Evolutionary conservation across 2,888 invertebrate species (phyloP).

Genomic region (Drosophila pullipes): DNA sequence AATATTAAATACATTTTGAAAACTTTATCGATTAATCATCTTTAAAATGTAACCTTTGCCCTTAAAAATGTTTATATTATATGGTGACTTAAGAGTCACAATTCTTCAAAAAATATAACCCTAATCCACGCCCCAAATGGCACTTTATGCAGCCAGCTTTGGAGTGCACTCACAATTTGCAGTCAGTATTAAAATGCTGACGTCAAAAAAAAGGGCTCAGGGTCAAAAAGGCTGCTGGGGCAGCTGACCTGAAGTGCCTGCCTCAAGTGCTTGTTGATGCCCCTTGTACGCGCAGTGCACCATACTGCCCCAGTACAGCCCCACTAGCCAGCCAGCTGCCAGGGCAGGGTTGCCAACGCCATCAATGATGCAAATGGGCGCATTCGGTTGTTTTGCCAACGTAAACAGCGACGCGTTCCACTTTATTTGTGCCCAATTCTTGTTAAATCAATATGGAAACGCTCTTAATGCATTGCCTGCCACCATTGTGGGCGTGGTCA

Average conservation of each 20-base stretch:
- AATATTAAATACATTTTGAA: neutral
- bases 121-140: neutral
- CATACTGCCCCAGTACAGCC: neutral
- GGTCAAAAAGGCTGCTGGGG: slow-evolving; percentile 32
- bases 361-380: slow-evolving; percentile 54
- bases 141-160: neutral
- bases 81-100: neutral
- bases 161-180: slow-evolving; percentile 33
- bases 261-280: slow-evolving; percentile 16
- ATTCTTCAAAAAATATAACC: neutral
- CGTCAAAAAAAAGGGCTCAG: slow-evolving; percentile 35
- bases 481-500: slow-evolving; percentile 15
- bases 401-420: slow-evolving; percentile 64
- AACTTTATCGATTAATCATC: neutral
- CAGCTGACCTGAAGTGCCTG: slow-evolving; percentile 19
- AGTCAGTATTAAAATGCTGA: slow-evolving; percentile 9
- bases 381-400: slow-evolving; percentile 61
- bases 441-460: slow-evolving; percentile 57
- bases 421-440: slow-evolving; percentile 31
- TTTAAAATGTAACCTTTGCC: neutral
- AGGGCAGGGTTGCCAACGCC: slow-evolving; percentile 55
- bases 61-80: neutral
- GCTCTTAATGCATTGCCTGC: slow-evolving; percentile 13
- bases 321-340: neutral
- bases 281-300: neutral